Evolutionary conservation across 2,888 invertebrate genomes (phyloP), one percentile per base, ranked within the genome.

Genomic region (Leucophenga montana): DNA sequence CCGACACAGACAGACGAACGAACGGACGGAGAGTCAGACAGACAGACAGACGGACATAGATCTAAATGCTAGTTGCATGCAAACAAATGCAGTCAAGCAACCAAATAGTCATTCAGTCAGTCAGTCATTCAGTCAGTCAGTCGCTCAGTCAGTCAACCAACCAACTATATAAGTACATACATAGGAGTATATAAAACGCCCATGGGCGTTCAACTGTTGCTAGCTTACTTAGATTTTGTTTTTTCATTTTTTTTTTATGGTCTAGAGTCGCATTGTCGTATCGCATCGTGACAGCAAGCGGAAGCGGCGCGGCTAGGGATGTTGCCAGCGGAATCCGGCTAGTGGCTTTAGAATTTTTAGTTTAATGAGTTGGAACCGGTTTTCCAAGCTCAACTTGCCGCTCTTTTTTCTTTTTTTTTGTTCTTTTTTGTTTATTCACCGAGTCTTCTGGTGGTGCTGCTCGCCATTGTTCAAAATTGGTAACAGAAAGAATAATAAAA

Each of bases 321-420:
- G 50, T 18, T 50, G 50, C n/a, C n/a, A 50, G 50, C 50, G n/a
- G 62, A 13, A 64, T 64, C 62, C 46, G 46, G 62, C 22, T 64
- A 6, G 46, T 20, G 13, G 46, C 18, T 14, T 48, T 22, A 22
- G 61, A 39, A 44, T 33, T 61, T 20, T 61, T 16, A 31, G 61
- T 61, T 33, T 61, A 33, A 39, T 61, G 44, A 61, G 44, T 61
- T 48, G 46, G 46, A 64, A 64, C 62, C 62, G 62, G 62, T 64
- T 64, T 50, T 50, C 18, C 18, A 50, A 50, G n/a, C 16, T 50
- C n/a, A 16, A 18, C 18, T 50, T 50, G n/a, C 18, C 18, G 5
- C 50, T 13, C 18, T 18, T 5, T 8, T n/a, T n/a, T 4, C 6
- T n/a, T n/a, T 50, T 50, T 50, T 48, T 4, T 48, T 62, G 11